These are phyloP conservation scores for Opisthograptis luteolata DNA, from an alignment of 2,888 invertebrate species.

Conservation along the genomic window DNA sequence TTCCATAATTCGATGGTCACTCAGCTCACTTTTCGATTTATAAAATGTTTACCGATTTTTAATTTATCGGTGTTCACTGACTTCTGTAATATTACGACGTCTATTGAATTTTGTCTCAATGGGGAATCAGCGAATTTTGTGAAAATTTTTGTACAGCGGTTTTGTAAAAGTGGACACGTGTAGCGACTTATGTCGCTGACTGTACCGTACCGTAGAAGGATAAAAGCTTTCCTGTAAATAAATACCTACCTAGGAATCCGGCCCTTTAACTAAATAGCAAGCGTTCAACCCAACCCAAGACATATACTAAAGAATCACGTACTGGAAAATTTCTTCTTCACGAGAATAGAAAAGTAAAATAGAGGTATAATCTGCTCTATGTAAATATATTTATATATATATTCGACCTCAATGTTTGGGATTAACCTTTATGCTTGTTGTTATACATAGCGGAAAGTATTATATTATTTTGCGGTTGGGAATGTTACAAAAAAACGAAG, in stretches of 20 bases:
- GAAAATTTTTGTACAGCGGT: too few species aligned
- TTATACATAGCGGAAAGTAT: slow-evolving; percentile 7
- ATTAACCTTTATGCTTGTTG: slow-evolving; percentile 25
- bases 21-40: too few species aligned
- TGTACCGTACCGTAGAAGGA: background rate
- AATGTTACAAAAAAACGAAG: slow-evolving; percentile 7
- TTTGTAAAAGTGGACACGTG: too few species aligned
- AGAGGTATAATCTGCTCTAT: slow-evolving; percentile 34
- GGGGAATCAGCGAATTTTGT: too few species aligned
- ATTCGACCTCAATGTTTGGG: slow-evolving; percentile 27
- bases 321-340: slow-evolving; percentile 31
- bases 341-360: slow-evolving; percentile 35
- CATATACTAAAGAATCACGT: slow-evolving; percentile 26
- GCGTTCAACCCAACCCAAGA: slow-evolving; percentile 8
- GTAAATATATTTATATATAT: slow-evolving; percentile 36
- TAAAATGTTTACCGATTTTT: too few species aligned
- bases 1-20: too few species aligned
- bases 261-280: slow-evolving; percentile 16
- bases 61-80: too few species aligned
- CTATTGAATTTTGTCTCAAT: too few species aligned
- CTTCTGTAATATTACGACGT: too few species aligned
- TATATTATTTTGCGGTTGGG: slow-evolving; percentile 2
- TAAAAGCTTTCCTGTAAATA: slow-evolving; percentile 16
- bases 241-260: slow-evolving; percentile 16
- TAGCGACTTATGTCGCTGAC: too few species aligned